These are phyloP conservation scores for Laspeyria flexula DNA, from an alignment of 2,888 invertebrate species.

Conservation along the genomic window DNA sequence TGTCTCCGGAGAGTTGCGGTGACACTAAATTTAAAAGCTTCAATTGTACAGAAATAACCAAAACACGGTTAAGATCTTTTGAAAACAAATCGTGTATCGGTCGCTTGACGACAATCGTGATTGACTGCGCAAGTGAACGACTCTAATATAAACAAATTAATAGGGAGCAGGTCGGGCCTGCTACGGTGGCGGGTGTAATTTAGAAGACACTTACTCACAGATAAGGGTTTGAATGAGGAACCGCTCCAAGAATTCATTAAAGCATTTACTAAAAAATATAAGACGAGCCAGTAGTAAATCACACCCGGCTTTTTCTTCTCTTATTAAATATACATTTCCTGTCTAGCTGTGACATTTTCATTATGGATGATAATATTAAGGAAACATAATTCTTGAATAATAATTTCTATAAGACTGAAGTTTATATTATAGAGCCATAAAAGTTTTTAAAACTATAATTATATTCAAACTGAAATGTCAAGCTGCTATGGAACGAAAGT, in stretches of 20 bases:
- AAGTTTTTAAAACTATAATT: slow-evolving; percentile 52
- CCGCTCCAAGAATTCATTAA: slow-evolving; percentile 61
- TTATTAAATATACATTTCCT: slow-evolving; percentile 72
- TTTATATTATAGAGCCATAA: slow-evolving; percentile 41
- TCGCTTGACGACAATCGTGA: slow-evolving; percentile 83
- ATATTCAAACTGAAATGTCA: slow-evolving; percentile 38
- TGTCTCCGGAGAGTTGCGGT: slow-evolving; percentile 83
- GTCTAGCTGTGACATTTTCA: slow-evolving; percentile 66
- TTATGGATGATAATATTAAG: slow-evolving; percentile 63
- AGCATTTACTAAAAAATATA: slow-evolving; percentile 70
- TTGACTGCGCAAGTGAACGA: slow-evolving; percentile 84
- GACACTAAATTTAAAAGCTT: slow-evolving; percentile 86
- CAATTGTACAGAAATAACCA: slow-evolving; percentile 85
- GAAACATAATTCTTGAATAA: slow-evolving; percentile 71
- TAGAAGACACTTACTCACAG: slow-evolving; percentile 51
- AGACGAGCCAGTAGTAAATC: slow-evolving; percentile 68
- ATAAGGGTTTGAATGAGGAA: slow-evolving; percentile 51
- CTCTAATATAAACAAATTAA: slow-evolving; percentile 86
- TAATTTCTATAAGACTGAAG: slow-evolving; percentile 53
- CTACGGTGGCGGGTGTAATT: slow-evolving; percentile 61
- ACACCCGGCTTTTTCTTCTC: slow-evolving; percentile 58
- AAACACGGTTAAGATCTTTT: slow-evolving; percentile 85
- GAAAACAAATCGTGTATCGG: slow-evolving; percentile 85
- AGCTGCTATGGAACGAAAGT: slow-evolving; percentile 23
- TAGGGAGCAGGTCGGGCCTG: slow-evolving; percentile 70